A percentile compares a stretch with the other conserved stretches of the same genome.
Evolutionary conservation across 2,888 invertebrate genomes (phyloP).

Genomic region (Agrenia bidenticulata): DNA sequence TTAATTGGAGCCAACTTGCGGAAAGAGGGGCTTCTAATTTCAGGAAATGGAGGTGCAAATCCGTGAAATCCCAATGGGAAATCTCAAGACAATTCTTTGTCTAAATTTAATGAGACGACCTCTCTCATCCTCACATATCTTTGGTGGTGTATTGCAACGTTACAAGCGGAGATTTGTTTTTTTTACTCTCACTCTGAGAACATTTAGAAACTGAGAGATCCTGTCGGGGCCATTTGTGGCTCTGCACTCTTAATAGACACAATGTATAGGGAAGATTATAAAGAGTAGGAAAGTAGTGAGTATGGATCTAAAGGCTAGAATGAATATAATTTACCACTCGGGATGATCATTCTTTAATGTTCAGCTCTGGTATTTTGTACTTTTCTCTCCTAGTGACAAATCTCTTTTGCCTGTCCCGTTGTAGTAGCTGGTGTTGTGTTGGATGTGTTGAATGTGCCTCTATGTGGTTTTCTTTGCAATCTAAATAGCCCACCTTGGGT

Average conservation of each 20-base stretch:
- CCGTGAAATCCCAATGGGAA: constrained; percentile 46
- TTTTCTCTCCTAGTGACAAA: constrained; percentile 8
- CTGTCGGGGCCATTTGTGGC: constrained; percentile 13
- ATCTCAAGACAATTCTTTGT: constrained; percentile 50
- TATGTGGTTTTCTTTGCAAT: too few species aligned
- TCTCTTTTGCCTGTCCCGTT: background rate
- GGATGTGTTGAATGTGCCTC: too few species aligned
- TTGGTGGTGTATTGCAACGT: constrained; percentile 19
- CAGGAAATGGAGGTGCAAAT: constrained; percentile 44
- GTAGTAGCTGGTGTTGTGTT: too few species aligned
- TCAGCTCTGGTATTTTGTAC: constrained; percentile 7
- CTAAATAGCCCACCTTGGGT: too few species aligned
- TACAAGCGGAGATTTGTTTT: constrained; percentile 34
- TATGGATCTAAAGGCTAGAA: background rate
- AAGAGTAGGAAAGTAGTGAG: background rate
- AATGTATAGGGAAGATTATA: background rate
- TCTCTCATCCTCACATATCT: background rate
- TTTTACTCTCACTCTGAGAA: constrained; percentile 25
- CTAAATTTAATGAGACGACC: constrained; percentile 51
- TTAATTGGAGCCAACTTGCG: constrained; percentile 1
- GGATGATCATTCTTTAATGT: too few species aligned
- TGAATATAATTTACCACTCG: background rate
- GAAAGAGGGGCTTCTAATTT: background rate
- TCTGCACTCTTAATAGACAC: background rate
- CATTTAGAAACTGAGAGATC: constrained; percentile 8